Evolutionary conservation across 2,888 invertebrate species (phyloP).

Genomic region (Dynastes hyllus): DNA sequence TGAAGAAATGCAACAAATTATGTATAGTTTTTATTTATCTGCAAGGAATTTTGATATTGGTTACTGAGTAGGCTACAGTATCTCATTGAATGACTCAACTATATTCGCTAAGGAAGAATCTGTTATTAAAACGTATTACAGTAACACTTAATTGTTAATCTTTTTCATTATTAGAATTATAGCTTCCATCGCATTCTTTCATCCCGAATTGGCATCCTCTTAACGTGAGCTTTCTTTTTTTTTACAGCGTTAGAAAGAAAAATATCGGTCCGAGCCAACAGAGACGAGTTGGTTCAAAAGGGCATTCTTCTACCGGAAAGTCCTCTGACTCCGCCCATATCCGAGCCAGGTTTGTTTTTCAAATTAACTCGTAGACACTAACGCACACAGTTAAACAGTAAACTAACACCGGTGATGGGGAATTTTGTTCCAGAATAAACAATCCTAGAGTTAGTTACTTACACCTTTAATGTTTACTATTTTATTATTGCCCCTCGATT

Average conservation of each 20-base stretch:
- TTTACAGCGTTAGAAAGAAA: slow-evolving; percentile 95
- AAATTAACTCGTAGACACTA: slow-evolving; percentile 44
- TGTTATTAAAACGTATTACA: too few species aligned
- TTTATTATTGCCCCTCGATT: background rate
- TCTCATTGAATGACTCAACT: too few species aligned
- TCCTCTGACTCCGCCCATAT: slow-evolving; percentile 87
- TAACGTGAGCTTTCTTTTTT: slow-evolving; percentile 55
- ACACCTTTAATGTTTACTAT: slow-evolving; percentile 5
- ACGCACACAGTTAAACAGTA: slow-evolving; percentile 25
- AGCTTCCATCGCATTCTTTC: slow-evolving; percentile 3
- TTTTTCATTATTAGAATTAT: background rate
- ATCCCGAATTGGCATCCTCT: slow-evolving; percentile 26
- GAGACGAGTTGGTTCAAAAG: slow-evolving; percentile 97
- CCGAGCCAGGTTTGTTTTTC: slow-evolving; percentile 82
- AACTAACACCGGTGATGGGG: slow-evolving; percentile 37
- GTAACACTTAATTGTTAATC: too few species aligned
- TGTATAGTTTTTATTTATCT: too few species aligned
- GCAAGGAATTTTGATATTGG: too few species aligned
- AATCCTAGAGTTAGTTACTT: slow-evolving; percentile 27
- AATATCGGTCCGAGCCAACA: slow-evolving; percentile 97
- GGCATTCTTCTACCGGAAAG: slow-evolving; percentile 94
- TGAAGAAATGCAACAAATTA: too few species aligned
- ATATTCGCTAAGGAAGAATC: too few species aligned
- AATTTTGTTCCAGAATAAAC: slow-evolving; percentile 14
- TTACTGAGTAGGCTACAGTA: too few species aligned